Conservation (phyloP, 2,888 invertebrate genomes). For the Agrilus cyanescens region DNA sequence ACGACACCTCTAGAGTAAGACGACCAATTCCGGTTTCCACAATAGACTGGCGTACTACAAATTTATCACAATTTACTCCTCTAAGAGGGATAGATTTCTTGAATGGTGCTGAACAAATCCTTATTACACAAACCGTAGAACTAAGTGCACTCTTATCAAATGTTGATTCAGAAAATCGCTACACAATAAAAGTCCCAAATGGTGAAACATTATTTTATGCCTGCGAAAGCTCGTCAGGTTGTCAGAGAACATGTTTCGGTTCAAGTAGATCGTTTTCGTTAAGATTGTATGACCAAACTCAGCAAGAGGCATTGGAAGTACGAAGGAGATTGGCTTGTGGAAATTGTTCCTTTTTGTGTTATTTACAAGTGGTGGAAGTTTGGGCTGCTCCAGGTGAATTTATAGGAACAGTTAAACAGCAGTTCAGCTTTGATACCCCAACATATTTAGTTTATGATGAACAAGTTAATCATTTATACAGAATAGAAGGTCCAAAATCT, state of each 20-base stretch:
- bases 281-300: constrained; percentile 70
- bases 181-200: constrained; percentile 56
- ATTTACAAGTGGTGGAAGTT: constrained; percentile 64
- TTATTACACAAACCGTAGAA: constrained; percentile 72
- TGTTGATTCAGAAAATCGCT: constrained; percentile 59
- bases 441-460: constrained; percentile 58
- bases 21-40: constrained; percentile 48
- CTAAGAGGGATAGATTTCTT: constrained; percentile 60
- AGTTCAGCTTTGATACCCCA: constrained; percentile 52
- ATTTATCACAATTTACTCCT: constrained; percentile 48
- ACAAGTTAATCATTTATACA: constrained; percentile 48
- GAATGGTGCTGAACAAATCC: constrained; percentile 52
- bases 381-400: constrained; percentile 58
- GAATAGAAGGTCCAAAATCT: constrained; percentile 62
- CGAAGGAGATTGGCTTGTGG: constrained; percentile 57
- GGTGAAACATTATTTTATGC: constrained; percentile 68
- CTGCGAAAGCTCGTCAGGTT: constrained; percentile 50
- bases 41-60: constrained; percentile 46
- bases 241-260: constrained; percentile 59
- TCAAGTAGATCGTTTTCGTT: constrained; percentile 62
- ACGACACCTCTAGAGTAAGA: constrained; percentile 19
- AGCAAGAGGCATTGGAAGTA: constrained; percentile 70
- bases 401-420: constrained; percentile 58
- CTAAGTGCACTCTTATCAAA: constrained; percentile 51
- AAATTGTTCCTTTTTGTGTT: constrained; percentile 56